Evolutionary conservation across 2,888 invertebrate genomes (phyloP).

Genomic region (Clanis bilineata): DNA sequence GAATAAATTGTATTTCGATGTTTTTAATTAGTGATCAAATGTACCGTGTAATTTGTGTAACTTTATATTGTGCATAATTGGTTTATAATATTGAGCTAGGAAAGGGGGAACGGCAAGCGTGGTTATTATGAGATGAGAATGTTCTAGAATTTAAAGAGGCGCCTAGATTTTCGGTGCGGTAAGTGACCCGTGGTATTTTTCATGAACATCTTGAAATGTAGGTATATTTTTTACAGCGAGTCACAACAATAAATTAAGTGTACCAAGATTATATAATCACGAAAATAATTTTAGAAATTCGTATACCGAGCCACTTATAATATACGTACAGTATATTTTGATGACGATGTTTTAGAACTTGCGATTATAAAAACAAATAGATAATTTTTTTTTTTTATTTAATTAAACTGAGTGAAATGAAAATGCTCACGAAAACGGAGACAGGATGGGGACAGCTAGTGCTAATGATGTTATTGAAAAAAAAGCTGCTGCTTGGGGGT

Average conservation of each 20-base stretch:
- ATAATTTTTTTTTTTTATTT: too few relatives aligned
- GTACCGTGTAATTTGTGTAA: constrained; percentile 24
- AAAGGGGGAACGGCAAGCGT: constrained; percentile 38
- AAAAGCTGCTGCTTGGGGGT: too few relatives aligned
- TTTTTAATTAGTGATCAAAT: constrained; percentile 51
- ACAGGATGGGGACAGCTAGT: too few relatives aligned
- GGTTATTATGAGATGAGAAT: not conserved
- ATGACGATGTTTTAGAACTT: too few relatives aligned
- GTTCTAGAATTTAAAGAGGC: not conserved
- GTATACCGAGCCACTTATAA: not conserved
- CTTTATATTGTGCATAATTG: constrained; percentile 43
- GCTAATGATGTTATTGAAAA: too few relatives aligned
- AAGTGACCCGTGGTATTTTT: not conserved
- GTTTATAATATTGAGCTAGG: constrained; percentile 40
- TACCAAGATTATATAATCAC: not conserved
- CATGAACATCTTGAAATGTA: not conserved
- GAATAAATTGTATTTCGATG: constrained; percentile 50
- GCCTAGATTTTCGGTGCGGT: not conserved
- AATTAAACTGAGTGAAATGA: too few relatives aligned
- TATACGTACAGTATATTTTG: not conserved
- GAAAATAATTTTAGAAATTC: constrained; percentile 31
- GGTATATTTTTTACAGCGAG: not conserved
- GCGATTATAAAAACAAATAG: not conserved
- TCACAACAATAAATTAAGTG: not conserved
- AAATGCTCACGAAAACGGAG: too few relatives aligned